Base-by-base conservation (phyloP, 2,888 invertebrate species). In the Germaria angustata region DNA sequence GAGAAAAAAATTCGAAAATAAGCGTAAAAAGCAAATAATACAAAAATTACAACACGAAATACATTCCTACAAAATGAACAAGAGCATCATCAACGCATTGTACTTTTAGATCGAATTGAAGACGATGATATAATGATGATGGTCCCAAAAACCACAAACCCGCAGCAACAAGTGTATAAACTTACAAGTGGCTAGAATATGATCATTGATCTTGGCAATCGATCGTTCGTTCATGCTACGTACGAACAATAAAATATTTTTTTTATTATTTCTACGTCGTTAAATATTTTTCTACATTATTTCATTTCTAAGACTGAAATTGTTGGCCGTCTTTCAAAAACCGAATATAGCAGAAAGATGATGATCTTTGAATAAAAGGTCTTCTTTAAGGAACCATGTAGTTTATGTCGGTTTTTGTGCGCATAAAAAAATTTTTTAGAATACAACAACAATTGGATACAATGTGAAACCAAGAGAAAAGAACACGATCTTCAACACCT, bases 401-500 rank as follows among this genome's bases (percentile, higher is more conserved):
- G 34, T 73, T 76, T 69, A 68, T 68, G 80, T 65, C 73, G 80
- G 68, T 71, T 72, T 77, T 36, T 36, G 61, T 80, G 81, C 15
- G 68, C 44, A 51, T 44, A 28, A 44, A 57, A 55, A 68, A 36
- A 24, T 34, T 9, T n/a, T 44, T 11, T 17, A 51, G 32, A 44
- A 63, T 63, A 49, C 57, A 46, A 57, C 44, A 51, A 44, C 69
- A 44, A 69, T 32, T 28, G n/a, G 24, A 55, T 59, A 59, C 34
- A 55, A 80, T 80, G 85, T 79, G 86, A 86, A 61, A 44, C 36
- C 13, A 39, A 81, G 53, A 73, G 41, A 65, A 80, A 59, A 78
- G 61, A 88, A 90, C 90, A 90, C 89, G 90, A 89, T 90, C 90
- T 89, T 89, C 90, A 90, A 90, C 90, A 90, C 90, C 90, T 90